Conservation (phyloP, 2,113 vertebrate species). For the Nesoenas mayeri region DNA sequence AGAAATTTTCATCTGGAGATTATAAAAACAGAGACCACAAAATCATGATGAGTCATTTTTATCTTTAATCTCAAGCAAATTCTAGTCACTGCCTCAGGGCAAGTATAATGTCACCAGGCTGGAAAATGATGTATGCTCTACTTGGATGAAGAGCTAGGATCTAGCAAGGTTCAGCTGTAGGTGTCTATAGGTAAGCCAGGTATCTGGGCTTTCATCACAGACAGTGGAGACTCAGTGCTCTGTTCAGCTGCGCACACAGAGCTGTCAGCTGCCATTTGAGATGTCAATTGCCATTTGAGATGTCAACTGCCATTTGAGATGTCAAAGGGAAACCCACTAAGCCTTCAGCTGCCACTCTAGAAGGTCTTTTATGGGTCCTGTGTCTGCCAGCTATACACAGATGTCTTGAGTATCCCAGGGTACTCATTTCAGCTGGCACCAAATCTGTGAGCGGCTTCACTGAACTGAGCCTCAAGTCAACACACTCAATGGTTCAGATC, state of each 20-base stretch:
- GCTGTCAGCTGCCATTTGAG: neutral
- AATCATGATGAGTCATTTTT: neutral
- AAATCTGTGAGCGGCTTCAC: neutral
- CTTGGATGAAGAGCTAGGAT: neutral
- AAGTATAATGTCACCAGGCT: neutral
- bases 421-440: neutral
- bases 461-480: neutral
- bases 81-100: neutral
- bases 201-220: neutral
- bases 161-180: neutral
- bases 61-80: neutral
- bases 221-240: neutral
- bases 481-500: neutral
- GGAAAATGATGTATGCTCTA: neutral
- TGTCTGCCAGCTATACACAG: neutral
- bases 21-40: neutral
- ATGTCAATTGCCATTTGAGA: neutral
- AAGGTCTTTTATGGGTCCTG: neutral
- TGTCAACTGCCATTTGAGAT: neutral
- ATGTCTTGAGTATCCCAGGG: neutral
- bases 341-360: neutral
- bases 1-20: neutral
- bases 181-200: neutral
- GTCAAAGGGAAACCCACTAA: neutral
- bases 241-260: neutral